Percentiles rank a stretch among this genome's conserved stretches.
Evolutionary conservation across 2,797 vertebrate genomes (phyloP).

Genomic region (Lates japonicus): DNA sequence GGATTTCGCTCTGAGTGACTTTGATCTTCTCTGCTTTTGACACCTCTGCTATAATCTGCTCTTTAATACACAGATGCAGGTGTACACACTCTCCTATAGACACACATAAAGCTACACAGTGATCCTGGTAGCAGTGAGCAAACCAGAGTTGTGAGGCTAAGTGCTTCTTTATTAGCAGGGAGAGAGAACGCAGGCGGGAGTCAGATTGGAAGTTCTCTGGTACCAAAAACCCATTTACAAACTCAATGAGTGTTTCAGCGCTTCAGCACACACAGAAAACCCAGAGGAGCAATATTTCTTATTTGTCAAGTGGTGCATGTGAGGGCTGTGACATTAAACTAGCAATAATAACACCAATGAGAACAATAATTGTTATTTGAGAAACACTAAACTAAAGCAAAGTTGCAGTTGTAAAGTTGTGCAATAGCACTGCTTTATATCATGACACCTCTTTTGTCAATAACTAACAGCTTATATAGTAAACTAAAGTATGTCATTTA

Average conservation of each 20-base stretch:
- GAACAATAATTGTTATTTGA: not conserved
- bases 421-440: not conserved
- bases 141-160: slow-evolving; percentile 25
- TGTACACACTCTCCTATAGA: not conserved
- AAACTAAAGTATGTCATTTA: not conserved
- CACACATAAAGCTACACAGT: slow-evolving; percentile 17
- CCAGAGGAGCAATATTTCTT: slow-evolving; percentile 5
- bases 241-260: slow-evolving; percentile 28
- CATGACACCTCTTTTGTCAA: not conserved
- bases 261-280: slow-evolving; percentile 22
- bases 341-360: not conserved
- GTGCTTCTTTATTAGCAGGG: slow-evolving; percentile 47
- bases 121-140: not conserved
- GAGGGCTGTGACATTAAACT: not conserved
- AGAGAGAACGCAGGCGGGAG: not conserved
- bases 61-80: slow-evolving; percentile 9
- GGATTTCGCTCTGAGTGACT: slow-evolving; percentile 19
- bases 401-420: not conserved
- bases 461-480: not conserved
- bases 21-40: slow-evolving; percentile 4
- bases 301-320: slow-evolving; percentile 19
- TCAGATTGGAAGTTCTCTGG: slow-evolving; percentile 12
- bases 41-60: slow-evolving; percentile 2
- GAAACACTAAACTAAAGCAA: not conserved
- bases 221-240: slow-evolving; percentile 42